Evolutionary conservation across 2,888 invertebrate species (phyloP), one percentile per base, ranked within the genome.

Genomic region (Laspeyria flexula): DNA sequence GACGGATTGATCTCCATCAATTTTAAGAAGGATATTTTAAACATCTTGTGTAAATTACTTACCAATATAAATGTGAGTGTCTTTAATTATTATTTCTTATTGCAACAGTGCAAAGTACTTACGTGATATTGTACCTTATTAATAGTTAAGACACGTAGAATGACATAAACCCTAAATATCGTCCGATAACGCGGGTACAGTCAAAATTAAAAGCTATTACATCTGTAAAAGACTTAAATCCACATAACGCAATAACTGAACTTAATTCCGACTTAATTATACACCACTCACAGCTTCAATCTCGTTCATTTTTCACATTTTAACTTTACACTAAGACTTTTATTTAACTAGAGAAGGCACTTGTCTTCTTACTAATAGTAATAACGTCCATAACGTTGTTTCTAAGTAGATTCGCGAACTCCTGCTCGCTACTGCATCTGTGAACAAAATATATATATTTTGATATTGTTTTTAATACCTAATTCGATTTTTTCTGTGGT

Each of bases 391-490:
- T 30, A 83, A 42, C 43, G 69, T 60, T 15, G 81, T 55, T 40
- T 83, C 79, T 29, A 73, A 48, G 27, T 72, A 72, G 52, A 79
- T 62, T 39, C 73, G 76, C n/a, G 79, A 74, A 58, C 71, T 73
- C 56, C 78, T 80, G 63, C 78, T 80, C 0, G 85, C 77, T 4
- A 83, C 85, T 40, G 88, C 89, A 73, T 86, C 89, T 89, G 83
- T 9, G 77, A 77, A 38, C 58, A 60, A 59, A 48, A 4, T 16
- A 30, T 13, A 23, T 1, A 15, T 37, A 1, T 35, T 35, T 18
- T 1, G 7, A 25, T 18, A 18, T 18, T 5, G 18, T 18, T 18
- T 5, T 18, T 18, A 5, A n/a, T n/a, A n/a, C n/a, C n/a, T n/a
- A n/a, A n/a, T n/a, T n/a, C n/a, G n/a, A n/a, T n/a, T n/a, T n/a